Base-by-base conservation (phyloP, 2,797 vertebrate species). In the Knipowitschia caucasica region DNA sequence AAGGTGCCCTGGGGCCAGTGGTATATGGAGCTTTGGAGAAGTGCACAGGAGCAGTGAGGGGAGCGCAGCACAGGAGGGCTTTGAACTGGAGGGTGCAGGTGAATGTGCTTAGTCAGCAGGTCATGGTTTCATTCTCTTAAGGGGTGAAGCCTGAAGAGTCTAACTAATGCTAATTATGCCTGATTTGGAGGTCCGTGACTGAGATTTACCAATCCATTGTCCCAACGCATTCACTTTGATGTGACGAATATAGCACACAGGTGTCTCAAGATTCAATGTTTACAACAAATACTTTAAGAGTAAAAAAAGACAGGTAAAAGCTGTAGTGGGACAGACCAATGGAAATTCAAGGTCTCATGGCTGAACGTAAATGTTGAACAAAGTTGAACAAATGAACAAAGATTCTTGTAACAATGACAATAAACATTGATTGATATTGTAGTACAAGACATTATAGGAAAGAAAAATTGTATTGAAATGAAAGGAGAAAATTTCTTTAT, bases 71-170 rank as follows among this genome's bases (percentile, higher is more conserved):
- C 38, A 67, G 82, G 85, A 80, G 78, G 64, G 74, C 76, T 89
- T 89, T 90, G 87, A 90, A 87, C 79, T 67, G 77, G 58, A 50
- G 75, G 78, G 82, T 80, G 73, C 74, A 89, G 82, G 85, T 87
- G 84, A 88, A 88, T 82, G 82, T 74, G 83, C 82, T 81, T 67
- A 83, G 73, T 88, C 84, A 89, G 88, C 87, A 81, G 83, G 84
- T 73, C 79, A 63, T 69, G 72, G 55, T 75, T 79, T 77, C 75
- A 71, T 73, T 78, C 54, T 55, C 76, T 84, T 81, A 78, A 77
- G 56, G 71, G 70, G 50, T 73, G 66, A 47, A 80, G 75, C 82
- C 75, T 82, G 79, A 56, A 82, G 83, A 82, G 76, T 67, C 73
- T 83, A 76, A 73, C 82, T 85, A 64, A 86, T 84, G 81, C 78